These are phyloP conservation scores for Echinometra lucunter DNA, from an alignment of 53 echinoderm and acorn worm species.

Conservation along the genomic window DNA sequence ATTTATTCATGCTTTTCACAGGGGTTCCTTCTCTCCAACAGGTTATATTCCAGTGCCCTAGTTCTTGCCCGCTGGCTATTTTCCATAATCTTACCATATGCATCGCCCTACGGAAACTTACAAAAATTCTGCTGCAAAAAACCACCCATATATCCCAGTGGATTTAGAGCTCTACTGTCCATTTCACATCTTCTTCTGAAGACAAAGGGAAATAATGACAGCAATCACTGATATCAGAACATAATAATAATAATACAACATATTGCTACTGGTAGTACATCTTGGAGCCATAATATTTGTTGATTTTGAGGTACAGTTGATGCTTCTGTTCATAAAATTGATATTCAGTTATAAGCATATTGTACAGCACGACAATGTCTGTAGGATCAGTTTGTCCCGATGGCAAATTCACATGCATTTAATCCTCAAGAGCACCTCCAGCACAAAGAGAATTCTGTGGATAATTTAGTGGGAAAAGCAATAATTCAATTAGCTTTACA, in stretches of 20 bases:
- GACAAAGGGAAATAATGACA: neutral
- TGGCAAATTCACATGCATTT: too few relatives aligned
- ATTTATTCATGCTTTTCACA: slow-evolving; percentile 63
- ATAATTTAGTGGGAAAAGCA: neutral
- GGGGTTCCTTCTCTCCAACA: slow-evolving; percentile 37
- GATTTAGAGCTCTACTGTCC: neutral
- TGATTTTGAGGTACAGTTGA: too few relatives aligned
- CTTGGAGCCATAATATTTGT: too few relatives aligned
- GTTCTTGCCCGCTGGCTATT: slow-evolving; percentile 31
- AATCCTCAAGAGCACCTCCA: too few relatives aligned
- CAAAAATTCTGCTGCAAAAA: neutral
- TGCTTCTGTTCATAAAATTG: too few relatives aligned
- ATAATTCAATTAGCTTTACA: neutral
- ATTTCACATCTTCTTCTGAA: neutral
- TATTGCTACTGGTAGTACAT: too few relatives aligned
- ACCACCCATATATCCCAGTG: neutral
- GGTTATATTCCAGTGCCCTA: slow-evolving; percentile 46
- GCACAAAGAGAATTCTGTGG: too few relatives aligned
- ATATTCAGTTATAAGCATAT: too few relatives aligned
- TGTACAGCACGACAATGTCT: too few relatives aligned
- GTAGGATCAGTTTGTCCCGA: too few relatives aligned
- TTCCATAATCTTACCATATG: slow-evolving; percentile 29
- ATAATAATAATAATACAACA: too few relatives aligned
- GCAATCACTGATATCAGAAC: too few relatives aligned
- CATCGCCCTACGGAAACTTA: neutral